These are phyloP conservation scores for Mycetomoellerius zeteki DNA, from an alignment of 1,140 invertebrate species.

Conservation along the genomic window DNA sequence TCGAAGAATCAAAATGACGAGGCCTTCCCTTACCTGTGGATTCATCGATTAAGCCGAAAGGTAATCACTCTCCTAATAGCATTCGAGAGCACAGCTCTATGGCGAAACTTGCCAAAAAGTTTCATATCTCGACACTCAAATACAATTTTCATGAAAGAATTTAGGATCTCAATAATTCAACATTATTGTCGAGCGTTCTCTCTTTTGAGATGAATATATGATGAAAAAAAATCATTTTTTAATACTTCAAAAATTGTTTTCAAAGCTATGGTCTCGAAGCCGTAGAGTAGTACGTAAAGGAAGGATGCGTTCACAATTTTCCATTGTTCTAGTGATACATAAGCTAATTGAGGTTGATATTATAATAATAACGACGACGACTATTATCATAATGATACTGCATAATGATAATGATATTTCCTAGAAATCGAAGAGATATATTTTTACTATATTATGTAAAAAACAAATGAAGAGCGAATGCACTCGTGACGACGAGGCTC, in stretches of 20 bases:
- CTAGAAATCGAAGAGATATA: constrained; percentile 81
- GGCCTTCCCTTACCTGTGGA: constrained; percentile 61
- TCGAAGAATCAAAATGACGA: constrained; percentile 47
- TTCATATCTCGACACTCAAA: background rate
- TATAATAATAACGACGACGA: constrained; percentile 63
- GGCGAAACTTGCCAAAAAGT: background rate
- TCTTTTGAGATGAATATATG: background rate
- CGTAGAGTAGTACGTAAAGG: constrained; percentile 10
- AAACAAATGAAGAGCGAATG: constrained; percentile 51
- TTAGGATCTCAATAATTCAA: background rate
- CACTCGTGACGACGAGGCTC: constrained; percentile 43
- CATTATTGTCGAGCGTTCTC: background rate
- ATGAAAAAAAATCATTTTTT: background rate
- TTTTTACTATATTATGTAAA: constrained; percentile 79
- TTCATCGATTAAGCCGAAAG: constrained; percentile 34
- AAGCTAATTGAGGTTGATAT: constrained; percentile 73
- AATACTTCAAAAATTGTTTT: background rate
- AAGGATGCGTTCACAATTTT: constrained; percentile 63
- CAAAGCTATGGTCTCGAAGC: constrained; percentile 27
- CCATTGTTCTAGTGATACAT: constrained; percentile 76
- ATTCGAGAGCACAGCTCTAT: constrained; percentile 36
- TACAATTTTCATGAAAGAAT: constrained; percentile 3
- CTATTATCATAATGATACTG: constrained; percentile 26
- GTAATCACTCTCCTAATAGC: constrained; percentile 19
- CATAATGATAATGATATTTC: constrained; percentile 68